Evolutionary conservation across 2,797 vertebrate genomes (phyloP).

Genomic region (Anniella stebbinsi): DNA sequence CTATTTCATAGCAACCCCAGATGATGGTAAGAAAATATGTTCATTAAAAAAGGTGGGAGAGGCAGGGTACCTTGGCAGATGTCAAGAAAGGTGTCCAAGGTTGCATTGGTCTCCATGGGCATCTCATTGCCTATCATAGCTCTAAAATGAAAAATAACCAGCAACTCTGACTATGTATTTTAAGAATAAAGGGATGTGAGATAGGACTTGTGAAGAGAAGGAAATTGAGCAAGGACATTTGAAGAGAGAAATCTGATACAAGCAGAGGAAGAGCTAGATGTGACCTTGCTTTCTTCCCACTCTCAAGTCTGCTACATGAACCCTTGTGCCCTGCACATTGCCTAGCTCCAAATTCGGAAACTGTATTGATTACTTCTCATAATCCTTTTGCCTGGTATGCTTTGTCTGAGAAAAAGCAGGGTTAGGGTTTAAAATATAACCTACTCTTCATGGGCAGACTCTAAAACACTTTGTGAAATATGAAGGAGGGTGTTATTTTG

Average conservation of each 20-base stretch:
- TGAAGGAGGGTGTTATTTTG: background rate
- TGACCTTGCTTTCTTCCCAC: slow-evolving; percentile 9
- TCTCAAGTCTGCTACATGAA: background rate
- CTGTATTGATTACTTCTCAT: background rate
- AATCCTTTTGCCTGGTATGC: background rate
- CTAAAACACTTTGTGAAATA: background rate
- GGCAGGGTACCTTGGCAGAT: too few relatives aligned
- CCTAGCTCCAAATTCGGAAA: background rate
- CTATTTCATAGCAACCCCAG: too few relatives aligned
- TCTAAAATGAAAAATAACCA: too few relatives aligned
- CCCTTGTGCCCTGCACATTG: background rate
- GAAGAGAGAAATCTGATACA: slow-evolving; percentile 8
- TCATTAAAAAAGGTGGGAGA: too few relatives aligned
- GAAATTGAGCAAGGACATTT: background rate
- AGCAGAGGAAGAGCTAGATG: background rate
- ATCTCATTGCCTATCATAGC: too few relatives aligned
- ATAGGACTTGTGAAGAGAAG: background rate
- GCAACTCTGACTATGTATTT: background rate
- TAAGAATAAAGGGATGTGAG: slow-evolving; percentile 17
- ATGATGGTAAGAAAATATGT: too few relatives aligned
- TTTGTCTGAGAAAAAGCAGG: background rate
- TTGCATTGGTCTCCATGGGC: too few relatives aligned
- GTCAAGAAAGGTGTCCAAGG: too few relatives aligned
- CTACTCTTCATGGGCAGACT: background rate
- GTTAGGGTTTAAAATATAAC: background rate